Conservation (phyloP, 2,113 vertebrate genomes). For the Meles meles region DNA sequence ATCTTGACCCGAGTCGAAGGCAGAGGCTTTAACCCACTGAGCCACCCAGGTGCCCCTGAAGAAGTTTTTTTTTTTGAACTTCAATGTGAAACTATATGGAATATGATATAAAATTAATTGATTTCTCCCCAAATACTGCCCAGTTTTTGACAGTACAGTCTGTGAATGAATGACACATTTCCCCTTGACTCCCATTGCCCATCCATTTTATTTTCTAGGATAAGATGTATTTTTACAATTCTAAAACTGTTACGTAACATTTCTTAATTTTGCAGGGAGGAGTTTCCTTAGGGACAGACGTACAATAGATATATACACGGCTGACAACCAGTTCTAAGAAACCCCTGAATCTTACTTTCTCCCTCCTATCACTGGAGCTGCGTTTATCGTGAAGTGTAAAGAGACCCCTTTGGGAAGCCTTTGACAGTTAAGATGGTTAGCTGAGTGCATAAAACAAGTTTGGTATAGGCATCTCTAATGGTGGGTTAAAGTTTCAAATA, state of each 20-base stretch:
- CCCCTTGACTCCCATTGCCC: background rate
- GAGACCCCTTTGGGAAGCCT: background rate
- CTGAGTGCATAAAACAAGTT: background rate
- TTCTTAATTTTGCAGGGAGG: background rate
- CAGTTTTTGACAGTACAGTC: background rate
- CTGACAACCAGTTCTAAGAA: background rate
- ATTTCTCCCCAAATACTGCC: background rate
- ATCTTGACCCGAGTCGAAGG: no score
- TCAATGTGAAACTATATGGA: background rate
- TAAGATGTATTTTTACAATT: background rate
- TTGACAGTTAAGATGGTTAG: background rate
- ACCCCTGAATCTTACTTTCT: background rate
- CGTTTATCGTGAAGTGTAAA: background rate
- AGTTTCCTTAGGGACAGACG: background rate
- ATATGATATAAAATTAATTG: background rate
- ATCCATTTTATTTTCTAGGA: slow-evolving; percentile 5
- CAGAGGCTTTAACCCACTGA: no score
- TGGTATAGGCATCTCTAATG: background rate
- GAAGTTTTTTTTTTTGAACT: background rate
- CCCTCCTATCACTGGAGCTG: background rate
- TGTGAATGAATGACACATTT: background rate
- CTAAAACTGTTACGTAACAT: background rate
- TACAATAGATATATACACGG: background rate
- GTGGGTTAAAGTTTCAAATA: background rate
- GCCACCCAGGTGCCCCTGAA: background rate